Evolutionary conservation across 2,113 vertebrate genomes (phyloP), one percentile per base, ranked within the genome.

Genomic region (Irena cyanogastra): DNA sequence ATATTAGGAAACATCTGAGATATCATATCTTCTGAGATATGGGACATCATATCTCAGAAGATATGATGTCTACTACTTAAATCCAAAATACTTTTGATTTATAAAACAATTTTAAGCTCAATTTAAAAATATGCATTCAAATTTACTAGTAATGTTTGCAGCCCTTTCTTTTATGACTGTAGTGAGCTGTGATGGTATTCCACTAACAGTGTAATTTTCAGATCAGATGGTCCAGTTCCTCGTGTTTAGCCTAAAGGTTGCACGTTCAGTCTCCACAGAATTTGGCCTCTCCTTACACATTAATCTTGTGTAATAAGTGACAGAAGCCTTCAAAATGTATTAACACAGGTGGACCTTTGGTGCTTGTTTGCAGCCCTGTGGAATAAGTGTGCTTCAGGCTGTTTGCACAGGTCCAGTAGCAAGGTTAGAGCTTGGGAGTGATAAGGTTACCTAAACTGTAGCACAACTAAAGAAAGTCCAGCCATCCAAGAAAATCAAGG

Each of bases 321-420:
- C 78, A 82, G 93, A 93, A 96, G 8, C 44, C 47, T 88, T 80
- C 66, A 83, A 59, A 88, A 63, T 0, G 0, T 30, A 85, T 82
- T 75, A 94, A 82, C 53, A 65, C 54, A 91, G 70, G 85, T 85
- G 82, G 39, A 66, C 63, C 19, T 92, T 77, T 77, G 49, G 82
- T 77, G 54, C 3, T 59, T 70, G 6, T 42, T 87, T 86, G 71
- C 33, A 83, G 54, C 57, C 37, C 56, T 59, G 68, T 53, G 86
- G 71, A 88, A 52, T 39, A 86, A 93, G 49, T 20, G 16, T 41
- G 68, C 93, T 88, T 74, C 90, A 83, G 90, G 90, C 92, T 94
- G 89, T 93, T 92, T 90, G 57, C 6, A 52, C 28, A 93, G 52
- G 61, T 86, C 82, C 91, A 74, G 87, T 95, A 97, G 81, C 94